These are phyloP conservation scores for Drosophila pseudotakahashii DNA, from an alignment of 2,888 invertebrate genomes.

Conservation along the genomic window DNA sequence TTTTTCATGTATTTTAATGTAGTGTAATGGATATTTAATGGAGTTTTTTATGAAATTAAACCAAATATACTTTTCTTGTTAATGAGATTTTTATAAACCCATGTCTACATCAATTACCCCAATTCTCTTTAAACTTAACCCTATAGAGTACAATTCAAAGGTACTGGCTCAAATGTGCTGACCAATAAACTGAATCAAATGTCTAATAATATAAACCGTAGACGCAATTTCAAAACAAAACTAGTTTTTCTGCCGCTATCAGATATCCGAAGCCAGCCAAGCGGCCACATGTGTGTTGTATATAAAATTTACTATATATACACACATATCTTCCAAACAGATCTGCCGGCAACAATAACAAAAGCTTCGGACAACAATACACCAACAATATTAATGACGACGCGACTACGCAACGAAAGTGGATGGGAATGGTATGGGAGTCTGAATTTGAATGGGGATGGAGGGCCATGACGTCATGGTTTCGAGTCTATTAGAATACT, in stretches of 20 bases:
- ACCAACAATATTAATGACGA: constrained; percentile 49
- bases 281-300: constrained; percentile 25
- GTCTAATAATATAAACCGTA: constrained; percentile 28
- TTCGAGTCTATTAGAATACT: constrained; percentile 24
- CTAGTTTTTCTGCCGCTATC: constrained; percentile 60
- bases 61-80: background rate
- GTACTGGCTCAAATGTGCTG: constrained; percentile 4
- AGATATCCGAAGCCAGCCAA: constrained; percentile 39
- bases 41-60: background rate
- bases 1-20: too few species aligned
- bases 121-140: background rate
- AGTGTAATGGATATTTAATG: background rate
- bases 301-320: constrained; percentile 9
- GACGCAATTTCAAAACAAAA: constrained; percentile 48
- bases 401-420: constrained; percentile 62
- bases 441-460: constrained; percentile 14
- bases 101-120: background rate
- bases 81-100: background rate
- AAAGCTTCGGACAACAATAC: constrained; percentile 16
- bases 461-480: constrained; percentile 65
- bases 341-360: constrained; percentile 55
- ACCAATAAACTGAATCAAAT: constrained; percentile 32
- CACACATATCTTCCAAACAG: constrained; percentile 13
- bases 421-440: constrained; percentile 32
- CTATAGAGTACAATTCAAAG: background rate